Conservation (phyloP, 2,888 invertebrate genomes). For the Acanthoscelides obtectus region DNA sequence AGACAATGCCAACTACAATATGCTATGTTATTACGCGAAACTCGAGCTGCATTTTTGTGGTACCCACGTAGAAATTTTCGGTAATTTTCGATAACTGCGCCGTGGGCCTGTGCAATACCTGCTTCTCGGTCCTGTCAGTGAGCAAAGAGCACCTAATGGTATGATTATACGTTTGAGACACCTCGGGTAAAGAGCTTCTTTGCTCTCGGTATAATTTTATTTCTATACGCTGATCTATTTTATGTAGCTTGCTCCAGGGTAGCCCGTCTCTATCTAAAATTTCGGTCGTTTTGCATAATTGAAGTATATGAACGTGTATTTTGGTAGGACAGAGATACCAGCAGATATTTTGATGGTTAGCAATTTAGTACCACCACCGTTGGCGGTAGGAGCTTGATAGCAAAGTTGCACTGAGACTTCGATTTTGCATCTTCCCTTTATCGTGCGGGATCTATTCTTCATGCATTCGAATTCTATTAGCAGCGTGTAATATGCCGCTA, state of each 20-base stretch:
- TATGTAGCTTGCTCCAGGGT: background rate
- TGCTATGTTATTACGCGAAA: background rate
- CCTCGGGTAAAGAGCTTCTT: background rate
- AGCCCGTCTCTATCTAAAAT: background rate
- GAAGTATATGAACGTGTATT: background rate
- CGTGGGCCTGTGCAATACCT: background rate
- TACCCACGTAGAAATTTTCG: background rate
- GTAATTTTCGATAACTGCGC: background rate
- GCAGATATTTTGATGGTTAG: background rate
- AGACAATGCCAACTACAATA: background rate
- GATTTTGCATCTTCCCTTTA: background rate
- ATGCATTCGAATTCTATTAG: no score
- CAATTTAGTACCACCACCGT: background rate
- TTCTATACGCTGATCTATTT: background rate
- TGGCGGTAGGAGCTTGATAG: background rate
- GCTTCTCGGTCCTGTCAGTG: background rate
- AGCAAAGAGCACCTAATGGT: background rate
- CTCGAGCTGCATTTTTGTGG: background rate
- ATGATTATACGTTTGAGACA: background rate
- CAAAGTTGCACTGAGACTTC: background rate
- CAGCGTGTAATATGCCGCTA: no score
- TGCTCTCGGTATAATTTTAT: background rate
- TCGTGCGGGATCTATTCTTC: no score
- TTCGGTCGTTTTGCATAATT: background rate
- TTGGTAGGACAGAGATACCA: background rate